Conservation (phyloP, 2,888 invertebrate genomes). For the Automeris io region DNA sequence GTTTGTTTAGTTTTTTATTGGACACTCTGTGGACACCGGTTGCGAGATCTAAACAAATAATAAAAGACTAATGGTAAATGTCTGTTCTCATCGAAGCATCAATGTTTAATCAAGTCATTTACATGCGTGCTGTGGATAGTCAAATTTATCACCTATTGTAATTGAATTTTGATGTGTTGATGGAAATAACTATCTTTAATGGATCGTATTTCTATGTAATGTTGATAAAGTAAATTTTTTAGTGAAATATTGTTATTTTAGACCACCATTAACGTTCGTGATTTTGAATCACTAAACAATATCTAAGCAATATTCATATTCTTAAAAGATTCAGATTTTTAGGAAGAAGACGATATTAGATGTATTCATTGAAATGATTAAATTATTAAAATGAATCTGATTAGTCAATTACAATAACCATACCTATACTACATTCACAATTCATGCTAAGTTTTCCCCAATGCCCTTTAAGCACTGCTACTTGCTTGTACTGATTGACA, state of each 20-base stretch:
- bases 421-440: too few species aligned
- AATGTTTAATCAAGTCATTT: constrained; percentile 69
- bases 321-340: too few species aligned
- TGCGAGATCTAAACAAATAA: constrained; percentile 64
- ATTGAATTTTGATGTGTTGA: constrained; percentile 51
- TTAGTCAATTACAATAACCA: too few species aligned
- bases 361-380: too few species aligned
- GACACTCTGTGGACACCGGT: constrained; percentile 53
- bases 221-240: neutral
- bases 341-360: too few species aligned
- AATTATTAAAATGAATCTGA: too few species aligned
- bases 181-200: constrained; percentile 26
- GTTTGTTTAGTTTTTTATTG: constrained; percentile 67
- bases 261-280: neutral
- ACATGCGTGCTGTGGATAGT: constrained; percentile 49
- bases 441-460: too few species aligned
- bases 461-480: too few species aligned
- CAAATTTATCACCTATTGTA: constrained; percentile 53
- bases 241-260: neutral
- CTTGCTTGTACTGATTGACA: too few species aligned
- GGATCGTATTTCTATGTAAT: neutral
- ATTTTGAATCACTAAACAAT: too few species aligned
- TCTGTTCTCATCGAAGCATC: constrained; percentile 61
- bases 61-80: constrained; percentile 66
- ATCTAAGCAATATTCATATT: too few species aligned